Evolutionary conservation across 2,888 invertebrate species (phyloP).

Genomic region (Dione juno): DNA sequence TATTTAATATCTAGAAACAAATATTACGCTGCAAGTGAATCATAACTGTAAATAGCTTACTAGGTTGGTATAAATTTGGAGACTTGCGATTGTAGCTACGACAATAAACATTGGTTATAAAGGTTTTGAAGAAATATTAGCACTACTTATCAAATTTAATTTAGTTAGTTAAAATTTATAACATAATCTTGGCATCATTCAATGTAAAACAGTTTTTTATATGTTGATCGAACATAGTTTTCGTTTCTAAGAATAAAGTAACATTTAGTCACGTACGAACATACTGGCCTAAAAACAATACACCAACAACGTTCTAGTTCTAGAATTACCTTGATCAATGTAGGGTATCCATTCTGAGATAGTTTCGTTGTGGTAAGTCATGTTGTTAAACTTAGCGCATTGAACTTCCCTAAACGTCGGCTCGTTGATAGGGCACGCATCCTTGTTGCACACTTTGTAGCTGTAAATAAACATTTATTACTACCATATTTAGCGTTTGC

Average conservation of each 20-base stretch:
- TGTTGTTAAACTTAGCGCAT: slow-evolving; percentile 88
- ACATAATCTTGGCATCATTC: not conserved
- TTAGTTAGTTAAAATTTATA: slow-evolving; percentile 11
- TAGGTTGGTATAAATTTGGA: not conserved
- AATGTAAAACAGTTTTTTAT: not conserved
- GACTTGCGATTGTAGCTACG: not conserved
- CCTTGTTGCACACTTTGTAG: slow-evolving; percentile 91
- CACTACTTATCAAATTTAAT: not conserved
- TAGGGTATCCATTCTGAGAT: slow-evolving; percentile 88
- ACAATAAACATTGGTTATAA: not conserved
- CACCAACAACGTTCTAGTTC: slow-evolving; percentile 12
- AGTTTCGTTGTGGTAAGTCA: slow-evolving; percentile 86
- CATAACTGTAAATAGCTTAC: not conserved
- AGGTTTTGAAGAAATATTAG: not conserved
- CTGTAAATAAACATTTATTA: slow-evolving; percentile 58
- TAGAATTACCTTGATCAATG: slow-evolving; percentile 86
- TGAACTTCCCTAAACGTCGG: slow-evolving; percentile 90
- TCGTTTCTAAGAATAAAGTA: slow-evolving; percentile 20
- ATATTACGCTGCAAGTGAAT: not conserved
- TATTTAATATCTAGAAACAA: not conserved
- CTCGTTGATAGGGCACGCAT: slow-evolving; percentile 87
- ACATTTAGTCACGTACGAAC: slow-evolving; percentile 19
- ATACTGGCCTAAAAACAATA: slow-evolving; percentile 17
- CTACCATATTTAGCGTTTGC: not conserved
- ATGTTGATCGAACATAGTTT: not conserved